Conservation (phyloP, 2,113 vertebrate genomes). For the Eonycteris spelaea region DNA sequence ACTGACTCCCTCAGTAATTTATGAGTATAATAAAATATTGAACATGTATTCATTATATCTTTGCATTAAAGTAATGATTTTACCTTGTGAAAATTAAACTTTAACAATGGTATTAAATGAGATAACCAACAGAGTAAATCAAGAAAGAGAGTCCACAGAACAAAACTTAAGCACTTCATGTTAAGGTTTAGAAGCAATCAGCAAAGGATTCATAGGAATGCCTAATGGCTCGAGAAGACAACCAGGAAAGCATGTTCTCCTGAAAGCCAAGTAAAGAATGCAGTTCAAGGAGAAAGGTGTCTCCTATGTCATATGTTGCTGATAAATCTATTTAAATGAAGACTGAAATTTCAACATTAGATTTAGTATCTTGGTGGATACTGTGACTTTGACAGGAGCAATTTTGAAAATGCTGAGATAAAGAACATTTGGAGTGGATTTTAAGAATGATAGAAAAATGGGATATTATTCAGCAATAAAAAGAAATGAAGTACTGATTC, state of each 20-base stretch:
- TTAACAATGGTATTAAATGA: not conserved
- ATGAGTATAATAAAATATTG: not conserved
- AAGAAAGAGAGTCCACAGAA: not conserved
- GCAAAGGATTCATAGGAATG: not conserved
- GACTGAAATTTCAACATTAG: not conserved
- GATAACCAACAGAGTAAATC: not conserved
- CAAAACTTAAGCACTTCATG: not conserved
- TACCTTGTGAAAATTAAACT: constrained; percentile 34
- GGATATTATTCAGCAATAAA: not conserved
- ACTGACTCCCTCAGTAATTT: not conserved
- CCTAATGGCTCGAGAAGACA: not conserved
- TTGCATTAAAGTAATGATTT: constrained; percentile 24
- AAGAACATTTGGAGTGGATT: not conserved
- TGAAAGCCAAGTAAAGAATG: not conserved
- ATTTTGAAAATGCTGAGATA: not conserved
- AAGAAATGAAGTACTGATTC: not conserved
- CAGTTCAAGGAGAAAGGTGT: not conserved
- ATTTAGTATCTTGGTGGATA: not conserved
- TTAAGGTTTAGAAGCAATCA: not conserved
- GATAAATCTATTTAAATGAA: not conserved
- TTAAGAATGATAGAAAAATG: not conserved
- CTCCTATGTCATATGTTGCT: not conserved
- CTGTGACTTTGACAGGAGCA: not conserved
- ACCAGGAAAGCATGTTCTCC: not conserved
- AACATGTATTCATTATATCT: not conserved